Conservation (phyloP, 2,888 invertebrate species). For the Lydus trimaculatus region DNA sequence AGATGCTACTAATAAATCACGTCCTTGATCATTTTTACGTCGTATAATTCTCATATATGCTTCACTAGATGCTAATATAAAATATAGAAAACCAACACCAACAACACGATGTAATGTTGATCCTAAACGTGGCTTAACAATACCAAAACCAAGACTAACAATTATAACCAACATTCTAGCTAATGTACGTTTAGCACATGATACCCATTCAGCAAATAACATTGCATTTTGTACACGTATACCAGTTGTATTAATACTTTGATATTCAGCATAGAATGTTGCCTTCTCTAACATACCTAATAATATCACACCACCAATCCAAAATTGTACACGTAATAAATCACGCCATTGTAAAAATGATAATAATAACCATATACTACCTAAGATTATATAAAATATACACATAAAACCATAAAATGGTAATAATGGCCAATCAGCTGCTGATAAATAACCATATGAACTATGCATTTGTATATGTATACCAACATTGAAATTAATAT, state of each 20-base stretch:
- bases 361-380: constrained; percentile 81
- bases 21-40: constrained; percentile 67
- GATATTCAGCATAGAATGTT: constrained; percentile 89
- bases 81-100: constrained; percentile 84
- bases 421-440: constrained; percentile 87
- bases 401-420: constrained; percentile 93
- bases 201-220: constrained; percentile 88
- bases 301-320: constrained; percentile 92
- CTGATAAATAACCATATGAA: constrained; percentile 84
- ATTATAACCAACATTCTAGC: constrained; percentile 94
- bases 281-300: constrained; percentile 89
- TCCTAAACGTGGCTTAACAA: constrained; percentile 92
- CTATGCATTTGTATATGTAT: constrained; percentile 78
- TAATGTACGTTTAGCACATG: constrained; percentile 88
- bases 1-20: constrained; percentile 71
- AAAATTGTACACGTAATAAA: constrained; percentile 90
- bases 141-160: constrained; percentile 94
- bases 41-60: constrained; percentile 79
- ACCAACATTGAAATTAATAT: constrained; percentile 64
- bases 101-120: constrained; percentile 88
- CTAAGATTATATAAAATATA: constrained; percentile 82
- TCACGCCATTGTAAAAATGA: constrained; percentile 91
- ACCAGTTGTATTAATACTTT: constrained; percentile 76
- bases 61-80: constrained; percentile 84
- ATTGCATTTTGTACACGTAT: constrained; percentile 73